Evolutionary conservation across 2,113 vertebrate genomes (phyloP).

Genomic region (Mus pahari): DNA sequence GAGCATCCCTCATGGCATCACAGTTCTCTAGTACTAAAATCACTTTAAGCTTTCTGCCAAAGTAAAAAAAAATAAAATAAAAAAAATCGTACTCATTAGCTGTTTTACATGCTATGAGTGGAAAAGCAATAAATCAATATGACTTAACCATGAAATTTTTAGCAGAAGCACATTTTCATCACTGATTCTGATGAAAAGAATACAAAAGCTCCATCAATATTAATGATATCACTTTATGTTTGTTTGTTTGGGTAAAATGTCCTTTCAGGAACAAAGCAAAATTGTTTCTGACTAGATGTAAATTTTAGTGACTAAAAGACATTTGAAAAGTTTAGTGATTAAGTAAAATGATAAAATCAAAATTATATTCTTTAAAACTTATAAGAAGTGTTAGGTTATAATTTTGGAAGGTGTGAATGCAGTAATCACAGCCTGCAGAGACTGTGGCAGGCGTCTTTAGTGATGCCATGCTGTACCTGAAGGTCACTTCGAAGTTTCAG

Average conservation of each 20-base stretch:
- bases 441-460: neutral
- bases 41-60: conserved; percentile 54
- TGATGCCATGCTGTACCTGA: neutral
- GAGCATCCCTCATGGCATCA: neutral
- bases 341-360: conserved; percentile 19
- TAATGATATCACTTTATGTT: conserved; percentile 53
- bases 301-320: conserved; percentile 25
- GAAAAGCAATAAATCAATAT: conserved; percentile 68
- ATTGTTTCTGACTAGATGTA: conserved; percentile 37
- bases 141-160: conserved; percentile 65
- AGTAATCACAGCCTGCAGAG: neutral
- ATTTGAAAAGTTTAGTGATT: conserved; percentile 42
- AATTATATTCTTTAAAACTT: conserved; percentile 26
- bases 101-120: neutral
- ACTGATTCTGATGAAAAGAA: conserved; percentile 61
- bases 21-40: conserved; percentile 57
- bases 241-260: conserved; percentile 20
- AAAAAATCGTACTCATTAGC: conserved; percentile 7
- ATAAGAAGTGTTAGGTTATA: neutral
- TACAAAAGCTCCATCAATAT: conserved; percentile 53
- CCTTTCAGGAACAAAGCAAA: conserved; percentile 35
- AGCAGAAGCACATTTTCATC: conserved; percentile 58
- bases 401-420: neutral
- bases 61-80: conserved; percentile 33
- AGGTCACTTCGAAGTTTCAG: neutral